phyloP scores from a whole-genome alignment of 2,888 invertebrate genomes.

The Drosophila buzzatii region DNA sequence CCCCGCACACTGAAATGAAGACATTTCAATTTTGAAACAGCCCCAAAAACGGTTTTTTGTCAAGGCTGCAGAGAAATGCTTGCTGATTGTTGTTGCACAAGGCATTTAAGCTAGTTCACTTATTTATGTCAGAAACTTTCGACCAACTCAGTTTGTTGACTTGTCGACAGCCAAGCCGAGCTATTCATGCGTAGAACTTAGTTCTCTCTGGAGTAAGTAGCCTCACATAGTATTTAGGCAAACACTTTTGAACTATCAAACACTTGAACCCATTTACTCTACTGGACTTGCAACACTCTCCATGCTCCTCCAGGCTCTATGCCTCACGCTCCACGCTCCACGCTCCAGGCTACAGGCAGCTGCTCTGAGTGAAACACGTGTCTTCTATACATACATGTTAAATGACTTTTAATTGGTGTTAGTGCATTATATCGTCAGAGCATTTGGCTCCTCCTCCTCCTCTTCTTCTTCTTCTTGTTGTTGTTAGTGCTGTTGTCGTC shows the following conservation, averaged over 20 bases:
- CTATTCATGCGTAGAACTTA: constrained; percentile 10
- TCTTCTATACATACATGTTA: constrained; percentile 60
- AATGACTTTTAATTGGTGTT: constrained; percentile 80
- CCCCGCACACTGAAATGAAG: constrained; percentile 21
- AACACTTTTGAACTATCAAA: constrained; percentile 58
- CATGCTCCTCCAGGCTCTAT: constrained; percentile 21
- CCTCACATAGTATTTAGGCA: constrained; percentile 18
- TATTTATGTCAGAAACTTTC: constrained; percentile 46
- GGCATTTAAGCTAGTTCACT: constrained; percentile 46
- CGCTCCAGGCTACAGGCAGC: background rate
- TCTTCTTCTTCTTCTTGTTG: constrained; percentile 15
- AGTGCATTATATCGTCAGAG: constrained; percentile 59
- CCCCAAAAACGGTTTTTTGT: constrained; percentile 43
- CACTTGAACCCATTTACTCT: constrained; percentile 65
- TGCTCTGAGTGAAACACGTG: constrained; percentile 30
- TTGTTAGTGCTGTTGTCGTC: constrained; percentile 30
- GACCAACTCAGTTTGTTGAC: constrained; percentile 21
- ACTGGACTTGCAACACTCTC: constrained; percentile 30
- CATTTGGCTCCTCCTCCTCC: constrained; percentile 8
- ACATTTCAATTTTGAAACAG: constrained; percentile 55
- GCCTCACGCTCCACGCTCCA: background rate
- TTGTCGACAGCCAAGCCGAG: constrained; percentile 1
- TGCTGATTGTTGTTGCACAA: constrained; percentile 33
- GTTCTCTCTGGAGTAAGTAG: background rate
- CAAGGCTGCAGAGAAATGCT: constrained; percentile 62